These are phyloP conservation scores for Semaprochilodus insignis DNA, from an alignment of 2,797 vertebrate species.

Conservation along the genomic window DNA sequence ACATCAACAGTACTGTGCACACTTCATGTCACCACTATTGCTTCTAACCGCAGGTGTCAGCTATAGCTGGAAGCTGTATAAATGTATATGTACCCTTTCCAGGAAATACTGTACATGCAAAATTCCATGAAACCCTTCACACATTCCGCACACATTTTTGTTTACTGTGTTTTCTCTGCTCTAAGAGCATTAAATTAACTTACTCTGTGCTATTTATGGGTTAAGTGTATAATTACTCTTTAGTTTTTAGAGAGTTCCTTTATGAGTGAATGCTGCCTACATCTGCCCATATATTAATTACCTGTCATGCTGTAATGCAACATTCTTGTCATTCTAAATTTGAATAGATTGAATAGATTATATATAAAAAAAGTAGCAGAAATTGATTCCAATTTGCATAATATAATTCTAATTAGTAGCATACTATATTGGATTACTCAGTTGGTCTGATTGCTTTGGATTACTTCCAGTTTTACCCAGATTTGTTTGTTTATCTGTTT, in stretches of 20 bases:
- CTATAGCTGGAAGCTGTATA: neutral
- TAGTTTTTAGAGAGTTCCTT: too few relatives aligned
- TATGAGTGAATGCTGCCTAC: neutral
- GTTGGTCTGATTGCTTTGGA: neutral
- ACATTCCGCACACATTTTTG: neutral
- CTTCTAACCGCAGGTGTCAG: neutral
- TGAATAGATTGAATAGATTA: neutral
- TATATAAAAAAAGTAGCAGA: neutral
- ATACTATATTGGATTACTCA: neutral
- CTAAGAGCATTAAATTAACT: neutral
- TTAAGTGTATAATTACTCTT: neutral
- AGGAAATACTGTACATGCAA: neutral
- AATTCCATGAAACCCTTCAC: neutral
- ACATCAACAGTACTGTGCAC: neutral
- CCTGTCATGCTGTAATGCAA: neutral
- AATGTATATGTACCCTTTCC: neutral
- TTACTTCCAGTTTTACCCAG: neutral
- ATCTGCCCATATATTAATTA: neutral
- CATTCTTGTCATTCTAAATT: neutral
- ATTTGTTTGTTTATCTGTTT: neutral
- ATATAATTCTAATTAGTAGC: neutral
- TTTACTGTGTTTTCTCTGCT: conserved; percentile 12
- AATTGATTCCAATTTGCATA: neutral
- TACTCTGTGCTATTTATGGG: neutral
- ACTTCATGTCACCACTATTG: neutral